Conservation (phyloP, 2,797 vertebrate species). For the Micropoecilia bifurca region DNA sequence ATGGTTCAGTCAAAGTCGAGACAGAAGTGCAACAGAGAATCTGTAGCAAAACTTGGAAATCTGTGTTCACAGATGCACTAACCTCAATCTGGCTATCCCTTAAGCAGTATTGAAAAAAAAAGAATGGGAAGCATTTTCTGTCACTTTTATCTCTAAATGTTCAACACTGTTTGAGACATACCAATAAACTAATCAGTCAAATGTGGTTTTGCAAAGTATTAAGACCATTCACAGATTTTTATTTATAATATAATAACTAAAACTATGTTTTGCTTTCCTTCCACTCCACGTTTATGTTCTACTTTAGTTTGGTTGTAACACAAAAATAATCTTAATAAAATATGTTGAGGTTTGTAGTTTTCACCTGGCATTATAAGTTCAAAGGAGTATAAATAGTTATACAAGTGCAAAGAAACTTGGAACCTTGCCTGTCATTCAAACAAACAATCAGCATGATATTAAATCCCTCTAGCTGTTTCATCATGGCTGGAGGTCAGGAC, state of each 20-base stretch:
- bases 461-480: conserved; percentile 68
- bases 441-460: conserved; percentile 66
- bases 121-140: background rate
- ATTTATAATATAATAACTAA: background rate
- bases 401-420: background rate
- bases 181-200: background rate
- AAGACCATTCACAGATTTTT: background rate
- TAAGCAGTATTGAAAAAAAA: background rate
- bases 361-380: background rate
- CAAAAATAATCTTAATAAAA: background rate
- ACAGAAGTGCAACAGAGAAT: too few relatives aligned
- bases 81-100: background rate
- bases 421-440: conserved; percentile 26
- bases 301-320: background rate
- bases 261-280: background rate
- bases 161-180: background rate
- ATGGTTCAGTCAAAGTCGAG: background rate
- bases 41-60: background rate
- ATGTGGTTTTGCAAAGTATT: background rate
- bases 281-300: background rate
- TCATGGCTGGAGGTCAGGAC: conserved; percentile 65
- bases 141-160: background rate
- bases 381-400: background rate
- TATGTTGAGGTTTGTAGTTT: background rate
- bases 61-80: background rate